A percentile compares a stretch with the other conserved stretches of the same genome.
Evolutionary conservation across 2,797 vertebrate species (phyloP).

Genomic region (Aselliscus stoliczkanus): DNA sequence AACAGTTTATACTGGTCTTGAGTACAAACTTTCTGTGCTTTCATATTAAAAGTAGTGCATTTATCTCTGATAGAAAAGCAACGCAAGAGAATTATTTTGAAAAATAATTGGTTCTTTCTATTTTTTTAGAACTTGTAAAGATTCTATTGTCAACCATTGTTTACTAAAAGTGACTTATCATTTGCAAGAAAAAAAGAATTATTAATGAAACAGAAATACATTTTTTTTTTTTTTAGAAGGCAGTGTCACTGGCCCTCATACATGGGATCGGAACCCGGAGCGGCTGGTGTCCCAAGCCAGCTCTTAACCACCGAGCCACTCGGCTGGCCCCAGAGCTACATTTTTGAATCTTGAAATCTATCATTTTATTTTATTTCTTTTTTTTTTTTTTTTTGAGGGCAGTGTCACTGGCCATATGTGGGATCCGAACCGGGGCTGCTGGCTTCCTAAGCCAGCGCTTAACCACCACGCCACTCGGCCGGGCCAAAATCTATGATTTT

Average conservation of each 20-base stretch:
- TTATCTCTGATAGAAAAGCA: background rate
- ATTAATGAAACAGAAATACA: background rate
- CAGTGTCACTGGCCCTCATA: too few species aligned
- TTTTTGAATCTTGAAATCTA: constrained; percentile 23
- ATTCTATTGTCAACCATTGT: background rate
- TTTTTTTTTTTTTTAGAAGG: too few species aligned
- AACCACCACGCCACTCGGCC: too few species aligned
- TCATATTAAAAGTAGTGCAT: background rate
- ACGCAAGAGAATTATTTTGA: background rate
- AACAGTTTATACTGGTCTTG: background rate
- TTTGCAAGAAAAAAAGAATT: background rate
- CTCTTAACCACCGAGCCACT: too few species aligned
- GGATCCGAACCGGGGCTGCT: too few species aligned
- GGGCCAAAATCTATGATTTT: constrained; percentile 31
- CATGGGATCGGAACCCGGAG: too few species aligned
- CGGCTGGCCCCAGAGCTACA: too few species aligned
- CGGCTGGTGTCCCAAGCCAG: too few species aligned
- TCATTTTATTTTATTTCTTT: too few species aligned
- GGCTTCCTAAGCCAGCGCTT: too few species aligned
- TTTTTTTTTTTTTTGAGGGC: too few species aligned
- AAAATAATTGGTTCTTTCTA: background rate
- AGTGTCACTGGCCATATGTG: too few species aligned
- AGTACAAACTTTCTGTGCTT: background rate
- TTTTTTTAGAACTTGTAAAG: background rate
- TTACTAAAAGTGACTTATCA: background rate